A percentile compares a stretch with the other conserved stretches of the same genome.
Evolutionary conservation across 2,888 invertebrate genomes (phyloP).

Genomic region (Callimorpha dominula): DNA sequence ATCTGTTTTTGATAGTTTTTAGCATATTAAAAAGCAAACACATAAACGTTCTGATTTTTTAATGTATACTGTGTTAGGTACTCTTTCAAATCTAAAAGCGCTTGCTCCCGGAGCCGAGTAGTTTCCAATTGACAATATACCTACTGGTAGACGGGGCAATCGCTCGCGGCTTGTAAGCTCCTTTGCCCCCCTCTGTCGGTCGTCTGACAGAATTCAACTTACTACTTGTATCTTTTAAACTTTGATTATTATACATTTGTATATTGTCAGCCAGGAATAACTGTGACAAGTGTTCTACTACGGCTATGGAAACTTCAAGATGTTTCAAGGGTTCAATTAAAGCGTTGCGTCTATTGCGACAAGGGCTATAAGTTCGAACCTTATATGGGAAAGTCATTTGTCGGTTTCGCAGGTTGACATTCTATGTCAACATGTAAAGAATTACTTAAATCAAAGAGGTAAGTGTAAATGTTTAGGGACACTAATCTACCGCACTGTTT

Average conservation of each 20-base stretch:
- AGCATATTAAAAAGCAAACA: background rate
- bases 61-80: slow-evolving; percentile 62
- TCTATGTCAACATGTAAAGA: background rate
- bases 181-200: slow-evolving; percentile 54
- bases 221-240: slow-evolving; percentile 45
- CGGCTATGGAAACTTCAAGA: no score
- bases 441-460: background rate
- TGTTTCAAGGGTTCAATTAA: no score
- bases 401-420: no score
- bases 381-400: no score
- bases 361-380: no score
- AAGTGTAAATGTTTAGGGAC: background rate
- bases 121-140: slow-evolving; percentile 84
- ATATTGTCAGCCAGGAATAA: slow-evolving; percentile 20
- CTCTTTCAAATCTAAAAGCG: slow-evolving; percentile 82
- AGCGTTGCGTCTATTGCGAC: no score
- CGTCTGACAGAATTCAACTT: slow-evolving; percentile 53
- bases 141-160: slow-evolving; percentile 72
- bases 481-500: background rate
- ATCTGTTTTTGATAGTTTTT: background rate
- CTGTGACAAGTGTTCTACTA: background rate
- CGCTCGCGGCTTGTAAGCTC: slow-evolving; percentile 76
- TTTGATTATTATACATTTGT: slow-evolving; percentile 41
- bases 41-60: slow-evolving; percentile 44
- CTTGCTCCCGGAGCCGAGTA: slow-evolving; percentile 72